Percentiles rank a stretch among this genome's conserved stretches.
Evolutionary conservation across 2,888 invertebrate genomes (phyloP).

Genomic region (Dryadula phaetusa): DNA sequence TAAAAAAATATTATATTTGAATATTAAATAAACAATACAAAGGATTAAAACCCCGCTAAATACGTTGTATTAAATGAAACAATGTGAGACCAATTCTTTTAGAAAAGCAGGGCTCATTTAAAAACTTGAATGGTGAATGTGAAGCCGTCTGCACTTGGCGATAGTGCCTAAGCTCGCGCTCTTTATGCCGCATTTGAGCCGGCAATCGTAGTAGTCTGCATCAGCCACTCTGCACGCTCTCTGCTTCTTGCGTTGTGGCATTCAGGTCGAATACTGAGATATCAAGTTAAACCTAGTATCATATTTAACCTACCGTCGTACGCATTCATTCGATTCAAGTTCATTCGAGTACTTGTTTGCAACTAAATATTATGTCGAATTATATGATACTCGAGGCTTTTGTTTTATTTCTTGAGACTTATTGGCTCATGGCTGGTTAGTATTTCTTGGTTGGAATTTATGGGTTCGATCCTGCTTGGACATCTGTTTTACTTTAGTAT

Average conservation of each 20-base stretch:
- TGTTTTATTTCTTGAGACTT: no score
- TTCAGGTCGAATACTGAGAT: slow-evolving; percentile 34
- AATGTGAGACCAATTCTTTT: slow-evolving; percentile 39
- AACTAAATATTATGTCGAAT: slow-evolving; percentile 24
- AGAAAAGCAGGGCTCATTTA: slow-evolving; percentile 43
- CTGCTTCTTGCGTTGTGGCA: slow-evolving; percentile 46
- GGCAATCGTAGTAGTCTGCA: slow-evolving; percentile 50
- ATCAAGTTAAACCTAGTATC: slow-evolving; percentile 43
- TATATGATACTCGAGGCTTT: background rate
- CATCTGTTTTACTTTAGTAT: no score
- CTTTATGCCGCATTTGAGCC: slow-evolving; percentile 49
- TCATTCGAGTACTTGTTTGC: slow-evolving; percentile 31
- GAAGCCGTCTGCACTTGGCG: slow-evolving; percentile 53
- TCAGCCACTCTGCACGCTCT: slow-evolving; percentile 48
- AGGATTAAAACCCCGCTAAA: slow-evolving; percentile 24
- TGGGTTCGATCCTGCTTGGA: no score
- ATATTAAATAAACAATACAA: slow-evolving; percentile 7
- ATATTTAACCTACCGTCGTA: slow-evolving; percentile 39
- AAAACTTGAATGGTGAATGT: slow-evolving; percentile 43
- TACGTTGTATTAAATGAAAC: slow-evolving; percentile 31
- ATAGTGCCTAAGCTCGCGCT: slow-evolving; percentile 60
- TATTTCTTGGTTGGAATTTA: no score
- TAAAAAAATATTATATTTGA: background rate
- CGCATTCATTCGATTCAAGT: slow-evolving; percentile 35
- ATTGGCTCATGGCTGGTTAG: no score